Evolutionary conservation across 64 coral and sea anemone species (phyloP), one percentile per base, ranked within the genome.

Genomic region (Porites lutea): DNA sequence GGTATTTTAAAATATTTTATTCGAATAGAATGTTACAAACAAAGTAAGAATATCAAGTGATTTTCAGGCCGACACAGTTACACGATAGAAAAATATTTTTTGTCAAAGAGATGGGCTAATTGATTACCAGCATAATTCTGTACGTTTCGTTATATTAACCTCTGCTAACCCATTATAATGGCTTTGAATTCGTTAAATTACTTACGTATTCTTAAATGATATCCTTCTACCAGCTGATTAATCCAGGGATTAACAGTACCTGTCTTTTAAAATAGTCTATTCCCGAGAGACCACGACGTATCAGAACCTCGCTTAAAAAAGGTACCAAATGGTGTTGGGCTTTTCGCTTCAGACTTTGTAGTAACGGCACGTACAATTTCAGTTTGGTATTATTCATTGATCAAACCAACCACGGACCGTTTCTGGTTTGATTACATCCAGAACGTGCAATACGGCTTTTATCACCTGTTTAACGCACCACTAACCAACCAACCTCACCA

Each of bases 171-270:
- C 27, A 37, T 37, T 37, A 37, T 37, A 37, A 37, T 37, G 27
- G 27, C 27, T 37, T 37, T 37, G 12, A 57, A 57, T 57, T 57
- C 54, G 54, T 7, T 57, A 6, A 57, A 12, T 9, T 57, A 12
- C 54, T 57, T 57, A 10, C 8, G 79, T 3, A 74, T 66, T 14
- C 53, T 95, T 55, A 78, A 23, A 71, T 90, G 90, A 50, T 37
- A 37, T 37, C 27, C 27, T 1, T 90, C 61, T 5, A 69, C 73
- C 27, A 74, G 88, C 48, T 18, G 87, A 74, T 95, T 88, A 13
- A 7, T 57, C 7, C 54, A 57, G 1, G 54, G 54, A 57, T 5
- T 57, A 57, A 57, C 12, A 57, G 54, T 4, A 6, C 54, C 27
- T 37, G 54, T 14, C 22, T 18, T 54, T 23, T 21, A 63, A 78